Evolutionary conservation across 2,888 invertebrate species (phyloP), one percentile per base, ranked within the genome.

Genomic region (Blomia tropicalis): DNA sequence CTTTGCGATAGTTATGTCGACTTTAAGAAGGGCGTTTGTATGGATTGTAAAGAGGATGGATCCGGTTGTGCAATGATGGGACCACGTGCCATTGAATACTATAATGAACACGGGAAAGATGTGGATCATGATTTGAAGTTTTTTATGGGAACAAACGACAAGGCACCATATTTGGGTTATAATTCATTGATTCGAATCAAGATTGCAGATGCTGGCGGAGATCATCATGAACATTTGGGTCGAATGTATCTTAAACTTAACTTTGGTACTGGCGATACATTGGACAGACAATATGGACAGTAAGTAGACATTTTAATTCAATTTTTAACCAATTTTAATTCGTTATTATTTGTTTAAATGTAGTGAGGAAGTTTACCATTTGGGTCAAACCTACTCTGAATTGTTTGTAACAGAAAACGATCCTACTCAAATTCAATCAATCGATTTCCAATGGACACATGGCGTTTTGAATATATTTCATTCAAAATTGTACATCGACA

Each of bases 51-150:
- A 58, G 75, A 75, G 53, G 78, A 79, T 68, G 76, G 75, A 44
- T 76, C 76, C 11, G 73, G 81, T 59, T 87, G 87, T 72, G 85
- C 85, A 14, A 76, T 84, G 29, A 85, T 87, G 85, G 87, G 87
- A 67, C 68, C 75, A 19, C 70, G 73, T 61, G 73, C 74, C 1
- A 69, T 69, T 43, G 69, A 71, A 32, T 72, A 11, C 36, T 36
- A 11, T 36, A 17, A 17, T 7, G 17, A 36, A 36, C 36, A 36
- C 17, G 7, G 36, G 7, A 36, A 7, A 11, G 7, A 36, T 17
- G 7, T 36, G 7, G 36, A 36, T 11, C 36, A 36, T 17, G 36
- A 17, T 11, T 17, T 11, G 7, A 7, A 17, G 7, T 36, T 11
- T 17, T 36, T 36, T 36, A 36, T 36, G 7, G 36, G 7, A 7